Base-by-base conservation (phyloP, 2,797 vertebrate genomes). In the Brachymystax lenok region DNA sequence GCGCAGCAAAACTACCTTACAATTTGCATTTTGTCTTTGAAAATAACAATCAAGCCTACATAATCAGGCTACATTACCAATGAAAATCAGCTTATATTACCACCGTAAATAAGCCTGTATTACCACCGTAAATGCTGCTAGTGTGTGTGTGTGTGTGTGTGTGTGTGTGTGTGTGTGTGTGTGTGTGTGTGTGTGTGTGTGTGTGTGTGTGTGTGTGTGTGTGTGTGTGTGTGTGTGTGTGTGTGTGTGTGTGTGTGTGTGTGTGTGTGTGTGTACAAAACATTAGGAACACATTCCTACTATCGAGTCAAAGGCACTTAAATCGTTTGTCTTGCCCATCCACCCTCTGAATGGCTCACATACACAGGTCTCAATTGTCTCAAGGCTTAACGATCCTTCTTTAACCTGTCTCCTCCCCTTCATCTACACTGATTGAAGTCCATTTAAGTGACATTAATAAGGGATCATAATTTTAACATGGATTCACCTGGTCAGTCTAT, bases 181-280 rank as follows among this genome's bases (percentile, higher is more conserved):
- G 66, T 17, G 19, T 64, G 54, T 74, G 13, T 68, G 24, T 21
- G 28, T 54, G 19, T 24, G 40, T 54, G 63, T 21, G 40, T n/a
- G 59, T 71, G 52, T 82, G 77, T 84, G 54, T 86, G 86, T 85
- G 84, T 83, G 73, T 83, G 30, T 35, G 30, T 16, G 56, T 5
- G 67, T 85, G 80, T 88, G 83, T 84, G 35, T 8, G 35, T 40
- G 35, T 8, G 35, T 40, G 35, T 8, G 35, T 35, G 35, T 8
- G 6, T 40, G 35, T 10, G 35, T 40, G 35, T 2, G 35, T 40
- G 35, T 2, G 35, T 46, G 40, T 86, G 87, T 83, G 40, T 12
- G 10, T 3, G 40, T 12, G 40, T 12, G 40, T 12, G 0, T 3
- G 40, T 46, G 40, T 46, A 46, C 40, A 46, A 46, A 13, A 46